Evolutionary conservation across 2,113 vertebrate genomes (phyloP), one percentile per base, ranked within the genome.

Genomic region (Pycnonotus jocosus): DNA sequence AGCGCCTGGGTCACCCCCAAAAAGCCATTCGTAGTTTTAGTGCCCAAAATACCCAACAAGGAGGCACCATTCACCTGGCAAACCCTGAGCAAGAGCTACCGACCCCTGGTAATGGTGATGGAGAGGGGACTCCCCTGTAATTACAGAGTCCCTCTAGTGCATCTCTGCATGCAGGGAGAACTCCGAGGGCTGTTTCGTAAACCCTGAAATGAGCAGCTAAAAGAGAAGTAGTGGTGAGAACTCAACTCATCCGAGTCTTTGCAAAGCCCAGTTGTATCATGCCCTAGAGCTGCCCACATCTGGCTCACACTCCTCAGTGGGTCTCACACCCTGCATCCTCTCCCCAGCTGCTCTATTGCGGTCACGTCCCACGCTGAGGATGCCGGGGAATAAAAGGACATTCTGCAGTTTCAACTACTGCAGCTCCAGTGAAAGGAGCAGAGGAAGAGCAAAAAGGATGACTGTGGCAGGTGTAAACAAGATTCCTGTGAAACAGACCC

Each of bases 391-490:
- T 48, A 80, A 82, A 78, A 81, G 84, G 57, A 85, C 62, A 73
- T 71, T 83, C 80, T 65, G 73, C 90, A 88, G 69, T 20, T 71
- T 30, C 83, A 81, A 16, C 76, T 47, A 54, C 70, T 13, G 21
- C 89, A 89, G 89, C 73, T 82, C 65, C 66, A 87, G 18, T 28
- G 70, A 79, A 79, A 87, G 73, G 57, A 74, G 73, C 53, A 76
- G 82, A 86, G 80, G 65, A 89, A 71, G 81, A 95, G 78, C n/a
- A 56, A 69, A 72, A 60, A 81, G 28, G 50, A 81, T 0, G 5
- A 51, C 65, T 60, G 25, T 33, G 73, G 93, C 86, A 89, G 89
- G 91, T 87, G 45, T 87, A 50, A 93, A 81, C 61, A 79, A 71
- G 73, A 60, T 72, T 91, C 61, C 53, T 76, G 62, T 5, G 11